Percentiles rank a stretch among this genome's conserved stretches.
Conservation (phyloP, 1,140 invertebrate genomes). For the Hylaeus anthracinus region DNA sequence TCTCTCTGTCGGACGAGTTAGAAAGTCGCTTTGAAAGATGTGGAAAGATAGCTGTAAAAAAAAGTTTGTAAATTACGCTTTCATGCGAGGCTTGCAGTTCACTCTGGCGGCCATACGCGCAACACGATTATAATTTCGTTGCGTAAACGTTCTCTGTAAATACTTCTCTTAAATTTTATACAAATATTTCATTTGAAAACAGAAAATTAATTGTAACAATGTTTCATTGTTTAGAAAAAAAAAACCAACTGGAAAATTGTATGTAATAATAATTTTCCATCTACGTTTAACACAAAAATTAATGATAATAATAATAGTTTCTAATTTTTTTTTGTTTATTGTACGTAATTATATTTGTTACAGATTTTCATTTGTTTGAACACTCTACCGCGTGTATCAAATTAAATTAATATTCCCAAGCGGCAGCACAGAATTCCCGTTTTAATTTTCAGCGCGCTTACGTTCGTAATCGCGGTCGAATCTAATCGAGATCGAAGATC, state of each 20-base stretch:
- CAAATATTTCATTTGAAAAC: too few species aligned
- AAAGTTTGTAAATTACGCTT: constrained; percentile 22
- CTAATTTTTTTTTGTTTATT: neutral
- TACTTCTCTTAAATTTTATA: too few species aligned
- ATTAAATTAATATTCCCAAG: too few species aligned
- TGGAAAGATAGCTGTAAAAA: constrained; percentile 20
- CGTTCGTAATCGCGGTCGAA: neutral
- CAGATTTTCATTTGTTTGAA: too few species aligned
- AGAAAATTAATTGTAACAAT: too few species aligned
- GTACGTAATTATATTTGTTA: too few species aligned
- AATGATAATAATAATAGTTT: too few species aligned
- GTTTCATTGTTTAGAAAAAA: too few species aligned
- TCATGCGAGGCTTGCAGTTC: constrained; percentile 7
- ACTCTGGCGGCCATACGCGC: neutral
- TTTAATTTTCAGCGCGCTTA: neutral
- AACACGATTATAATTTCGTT: constrained; percentile 8
- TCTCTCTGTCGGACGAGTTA: constrained; percentile 19
- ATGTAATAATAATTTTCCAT: too few species aligned
- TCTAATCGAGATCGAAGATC: constrained; percentile 23
- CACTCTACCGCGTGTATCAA: neutral
- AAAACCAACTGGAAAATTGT: too few species aligned
- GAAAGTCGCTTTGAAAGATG: constrained; percentile 39
- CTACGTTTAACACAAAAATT: too few species aligned
- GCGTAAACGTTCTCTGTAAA: neutral
- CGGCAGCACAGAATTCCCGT: neutral